Evolutionary conservation across 2,113 vertebrate species (phyloP).

Genomic region (Anguilla rostrata): DNA sequence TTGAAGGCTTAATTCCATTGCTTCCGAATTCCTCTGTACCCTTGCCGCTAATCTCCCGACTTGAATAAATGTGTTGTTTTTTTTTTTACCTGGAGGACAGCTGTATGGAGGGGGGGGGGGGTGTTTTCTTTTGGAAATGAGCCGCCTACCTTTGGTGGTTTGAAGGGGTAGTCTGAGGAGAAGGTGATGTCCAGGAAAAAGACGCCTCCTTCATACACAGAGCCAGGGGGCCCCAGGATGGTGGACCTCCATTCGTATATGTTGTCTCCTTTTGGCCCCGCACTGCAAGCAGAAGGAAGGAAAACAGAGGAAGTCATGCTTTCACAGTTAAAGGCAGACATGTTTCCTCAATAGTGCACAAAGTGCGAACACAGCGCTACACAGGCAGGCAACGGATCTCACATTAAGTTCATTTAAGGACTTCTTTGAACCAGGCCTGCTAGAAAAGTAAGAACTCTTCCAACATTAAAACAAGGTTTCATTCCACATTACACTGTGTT

Average conservation of each 20-base stretch:
- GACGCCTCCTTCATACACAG: slow-evolving; percentile 84
- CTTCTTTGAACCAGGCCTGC: no score
- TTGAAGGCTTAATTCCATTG: neutral
- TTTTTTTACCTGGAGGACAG: neutral
- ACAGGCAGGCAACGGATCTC: no score
- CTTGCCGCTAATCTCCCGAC: neutral
- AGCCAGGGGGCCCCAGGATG: slow-evolving; percentile 87
- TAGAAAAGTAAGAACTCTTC: no score
- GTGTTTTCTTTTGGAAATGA: neutral
- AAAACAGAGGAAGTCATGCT: neutral
- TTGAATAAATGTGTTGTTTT: neutral
- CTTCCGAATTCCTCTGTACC: neutral
- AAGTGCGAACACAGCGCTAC: neutral
- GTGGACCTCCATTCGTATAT: slow-evolving; percentile 92
- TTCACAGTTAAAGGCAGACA: neutral
- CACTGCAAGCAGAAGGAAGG: slow-evolving; percentile 61
- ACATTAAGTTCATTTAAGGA: no score
- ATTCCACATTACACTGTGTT: no score
- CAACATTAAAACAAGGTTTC: no score
- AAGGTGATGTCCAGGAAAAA: slow-evolving; percentile 89
- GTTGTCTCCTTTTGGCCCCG: slow-evolving; percentile 89
- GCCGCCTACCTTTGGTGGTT: slow-evolving; percentile 84
- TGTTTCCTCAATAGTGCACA: neutral
- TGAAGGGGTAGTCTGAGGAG: slow-evolving; percentile 87
- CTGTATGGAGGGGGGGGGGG: neutral